Evolutionary conservation across 2,888 invertebrate species (phyloP), one percentile per base, ranked within the genome.

Genomic region (Spodoptera littoralis): DNA sequence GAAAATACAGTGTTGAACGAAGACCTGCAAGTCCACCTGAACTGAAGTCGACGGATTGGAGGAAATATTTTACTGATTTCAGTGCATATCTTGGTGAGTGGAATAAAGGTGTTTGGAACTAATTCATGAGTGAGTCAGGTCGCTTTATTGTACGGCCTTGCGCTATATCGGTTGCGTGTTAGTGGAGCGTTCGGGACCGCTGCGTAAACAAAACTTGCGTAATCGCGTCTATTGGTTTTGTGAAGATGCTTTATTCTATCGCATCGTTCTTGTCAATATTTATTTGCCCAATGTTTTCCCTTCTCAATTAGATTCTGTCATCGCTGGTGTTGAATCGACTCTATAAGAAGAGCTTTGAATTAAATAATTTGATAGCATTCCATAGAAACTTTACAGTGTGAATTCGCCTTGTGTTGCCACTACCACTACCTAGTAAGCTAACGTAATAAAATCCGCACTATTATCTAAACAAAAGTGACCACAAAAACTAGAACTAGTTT

Each of bases 11-110:
- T 86, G 92, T 88, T 48, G 91, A 93, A 61, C 88, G 92, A 65
- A 88, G 86, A 52, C 92, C 91, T 11, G 81, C 86, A 55, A 86
- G 82, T 66, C 91, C 91, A 43, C 90, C 93, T 4, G 92, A 94
- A 66, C 79, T 92, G 74, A 86, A 84, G 65, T 86, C 91, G 24
- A 84, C 90, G 51, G 93, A 95, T 75, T 95, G 95, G 95, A 91
- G 89, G 85, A 89, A 87, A 73, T 95, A 95, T 85, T 95, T 95
- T 84, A 88, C 86, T 46, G 95, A 95, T 85, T 95, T 95, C 90
- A 93, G 93, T 82, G 90, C 94, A 73, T 95, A 95, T 82, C 90
- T 95, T 67, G 95, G 95, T 95, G 86, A 95, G 95, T 95, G 73
- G 57, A 76, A 74, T 71, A 68, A 73, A 61, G 62, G 72, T 77